Conservation (phyloP, 2,113 vertebrate genomes). For the Lathamus discolor region DNA sequence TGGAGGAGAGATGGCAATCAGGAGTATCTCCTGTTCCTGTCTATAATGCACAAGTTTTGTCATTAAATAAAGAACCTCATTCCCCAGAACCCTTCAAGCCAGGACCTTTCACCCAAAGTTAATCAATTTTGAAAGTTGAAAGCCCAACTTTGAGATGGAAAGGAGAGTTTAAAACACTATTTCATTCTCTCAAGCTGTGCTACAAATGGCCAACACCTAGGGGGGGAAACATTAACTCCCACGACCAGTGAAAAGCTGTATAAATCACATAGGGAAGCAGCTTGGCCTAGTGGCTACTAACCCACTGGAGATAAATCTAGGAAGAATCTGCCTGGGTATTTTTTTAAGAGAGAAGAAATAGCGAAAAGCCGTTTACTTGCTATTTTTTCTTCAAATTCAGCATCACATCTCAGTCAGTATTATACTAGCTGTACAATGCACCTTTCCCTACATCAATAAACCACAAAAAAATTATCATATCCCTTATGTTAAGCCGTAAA, state of each 20-base stretch:
- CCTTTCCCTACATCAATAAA: background rate
- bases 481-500: background rate
- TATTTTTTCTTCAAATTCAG: background rate
- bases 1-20: background rate
- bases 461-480: background rate
- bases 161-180: conserved; percentile 46
- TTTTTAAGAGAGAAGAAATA: conserved; percentile 25
- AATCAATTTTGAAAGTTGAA: conserved; percentile 59
- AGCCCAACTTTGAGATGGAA: conserved; percentile 39
- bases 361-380: conserved; percentile 25
- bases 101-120: conserved; percentile 47
- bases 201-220: conserved; percentile 54
- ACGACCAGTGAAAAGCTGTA: conserved; percentile 53
- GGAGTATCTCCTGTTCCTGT: background rate
- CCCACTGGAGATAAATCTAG: conserved; percentile 62
- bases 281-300: conserved; percentile 38
- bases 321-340: conserved; percentile 47
- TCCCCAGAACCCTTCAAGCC: conserved; percentile 41
- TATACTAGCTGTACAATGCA: background rate
- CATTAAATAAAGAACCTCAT: conserved; percentile 47
- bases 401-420: background rate
- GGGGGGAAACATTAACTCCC: conserved; percentile 63
- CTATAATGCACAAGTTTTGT: background rate
- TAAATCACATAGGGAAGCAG: conserved; percentile 65
- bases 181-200: conserved; percentile 55